Evolutionary conservation across 2,797 vertebrate species (phyloP).

Genomic region (Epinephelus awoara): DNA sequence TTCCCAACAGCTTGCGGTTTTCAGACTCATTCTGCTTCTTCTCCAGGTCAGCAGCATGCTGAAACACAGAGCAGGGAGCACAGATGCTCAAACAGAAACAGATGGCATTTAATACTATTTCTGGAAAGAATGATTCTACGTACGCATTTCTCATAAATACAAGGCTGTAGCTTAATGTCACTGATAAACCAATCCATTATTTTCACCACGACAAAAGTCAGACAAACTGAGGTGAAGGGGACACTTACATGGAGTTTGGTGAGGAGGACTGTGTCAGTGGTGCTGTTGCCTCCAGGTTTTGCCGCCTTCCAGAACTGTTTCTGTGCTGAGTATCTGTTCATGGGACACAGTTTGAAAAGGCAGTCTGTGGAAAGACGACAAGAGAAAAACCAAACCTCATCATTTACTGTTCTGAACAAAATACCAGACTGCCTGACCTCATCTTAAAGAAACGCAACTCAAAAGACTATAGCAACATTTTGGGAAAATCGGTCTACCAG

Average conservation of each 20-base stretch:
- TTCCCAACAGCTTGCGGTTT: slow-evolving; percentile 96
- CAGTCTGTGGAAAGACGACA: slow-evolving; percentile 86
- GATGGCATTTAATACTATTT: not conserved
- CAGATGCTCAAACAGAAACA: not conserved
- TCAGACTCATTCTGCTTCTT: slow-evolving; percentile 99
- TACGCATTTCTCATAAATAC: not conserved
- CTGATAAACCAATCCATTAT: not conserved
- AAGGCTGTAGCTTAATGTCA: not conserved
- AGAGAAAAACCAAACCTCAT: slow-evolving; percentile 9
- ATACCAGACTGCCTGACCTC: not conserved
- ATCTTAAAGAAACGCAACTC: not conserved
- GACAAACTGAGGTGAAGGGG: not conserved
- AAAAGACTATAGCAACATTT: not conserved
- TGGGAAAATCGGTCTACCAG: not conserved
- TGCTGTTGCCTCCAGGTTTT: slow-evolving; percentile 96
- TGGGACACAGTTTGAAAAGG: slow-evolving; percentile 97
- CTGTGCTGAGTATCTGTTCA: slow-evolving; percentile 98
- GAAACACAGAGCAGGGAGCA: slow-evolving; percentile 45
- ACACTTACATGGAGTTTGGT: slow-evolving; percentile 92
- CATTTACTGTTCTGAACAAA: not conserved
- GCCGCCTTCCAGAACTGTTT: slow-evolving; percentile 99
- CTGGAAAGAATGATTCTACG: not conserved
- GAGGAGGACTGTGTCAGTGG: slow-evolving; percentile 94
- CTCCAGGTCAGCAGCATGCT: slow-evolving; percentile 98
- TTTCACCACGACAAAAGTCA: not conserved